Evolutionary conservation across 2,888 invertebrate genomes (phyloP).

Genomic region (Nudaria mundana): DNA sequence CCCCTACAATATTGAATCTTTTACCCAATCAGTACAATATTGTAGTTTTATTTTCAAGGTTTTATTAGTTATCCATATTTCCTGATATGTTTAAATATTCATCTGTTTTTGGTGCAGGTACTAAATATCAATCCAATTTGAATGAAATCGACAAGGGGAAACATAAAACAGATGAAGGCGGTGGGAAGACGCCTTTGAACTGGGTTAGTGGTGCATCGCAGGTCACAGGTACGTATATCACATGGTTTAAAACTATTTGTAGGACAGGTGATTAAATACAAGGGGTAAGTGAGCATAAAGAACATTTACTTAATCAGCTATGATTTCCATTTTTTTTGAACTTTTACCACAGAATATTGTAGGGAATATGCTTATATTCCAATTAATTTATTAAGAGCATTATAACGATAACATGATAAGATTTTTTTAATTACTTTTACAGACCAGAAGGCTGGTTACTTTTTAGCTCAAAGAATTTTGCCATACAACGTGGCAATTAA

Average conservation of each 20-base stretch:
- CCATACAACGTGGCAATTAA: no score
- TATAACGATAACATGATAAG: no score
- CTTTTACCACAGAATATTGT: no score
- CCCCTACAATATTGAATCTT: conserved; percentile 72
- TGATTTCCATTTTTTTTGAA: no score
- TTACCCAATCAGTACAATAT: conserved; percentile 61
- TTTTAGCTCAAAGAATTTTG: no score
- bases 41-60: conserved; percentile 34
- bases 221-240: conserved; percentile 58
- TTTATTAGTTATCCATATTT: conserved; percentile 21
- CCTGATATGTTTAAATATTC: conserved; percentile 28
- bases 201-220: conserved; percentile 78
- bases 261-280: no score
- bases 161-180: conserved; percentile 85
- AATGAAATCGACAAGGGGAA: conserved; percentile 91
- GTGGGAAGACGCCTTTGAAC: conserved; percentile 77
- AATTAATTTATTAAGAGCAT: no score
- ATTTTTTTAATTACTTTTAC: no score
- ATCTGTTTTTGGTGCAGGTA: conserved; percentile 74
- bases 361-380: no score
- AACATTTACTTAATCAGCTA: no score
- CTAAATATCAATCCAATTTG: conserved; percentile 87
- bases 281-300: no score
- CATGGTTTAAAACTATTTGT: neutral
- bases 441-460: no score